Evolutionary conservation across 37 sponge, comb jelly and placozoan genomes (phyloP).

Genomic region (Spongilla lacustris): DNA sequence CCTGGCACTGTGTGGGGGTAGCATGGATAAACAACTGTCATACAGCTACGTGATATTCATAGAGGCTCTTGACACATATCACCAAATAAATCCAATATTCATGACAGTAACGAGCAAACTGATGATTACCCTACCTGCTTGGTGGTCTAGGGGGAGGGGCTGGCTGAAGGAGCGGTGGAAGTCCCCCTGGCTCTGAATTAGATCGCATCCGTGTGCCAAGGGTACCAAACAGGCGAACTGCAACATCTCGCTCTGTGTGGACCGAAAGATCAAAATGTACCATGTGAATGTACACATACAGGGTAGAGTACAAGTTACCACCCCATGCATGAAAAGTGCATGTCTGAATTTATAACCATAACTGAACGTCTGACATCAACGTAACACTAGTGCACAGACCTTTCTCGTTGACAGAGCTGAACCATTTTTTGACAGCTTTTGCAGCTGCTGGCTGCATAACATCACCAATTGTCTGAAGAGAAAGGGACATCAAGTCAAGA

Average conservation of each 20-base stretch:
- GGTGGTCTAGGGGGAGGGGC: slow-evolving; percentile 28
- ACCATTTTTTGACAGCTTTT: slow-evolving; percentile 62
- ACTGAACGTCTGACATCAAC: no score
- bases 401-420: slow-evolving; percentile 52
- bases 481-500: not conserved
- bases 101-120: not conserved
- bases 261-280: no score
- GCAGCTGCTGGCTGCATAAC: slow-evolving; percentile 81
- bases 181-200: slow-evolving; percentile 16
- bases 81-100: no score
- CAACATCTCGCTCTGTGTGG: slow-evolving; percentile 71
- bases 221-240: slow-evolving; percentile 71
- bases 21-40: no score
- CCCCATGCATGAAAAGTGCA: no score
- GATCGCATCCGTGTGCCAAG: slow-evolving; percentile 61
- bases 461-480: slow-evolving; percentile 50
- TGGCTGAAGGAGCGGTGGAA: slow-evolving; percentile 4
- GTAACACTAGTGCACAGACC: slow-evolving; percentile 27
- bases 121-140: not conserved
- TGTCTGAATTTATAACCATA: no score
- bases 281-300: no score
- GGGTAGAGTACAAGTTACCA: no score
- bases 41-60: no score
- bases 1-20: not conserved
- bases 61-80: no score